Conservation (phyloP, 2,888 invertebrate species). For the Monochamus alternatus region DNA sequence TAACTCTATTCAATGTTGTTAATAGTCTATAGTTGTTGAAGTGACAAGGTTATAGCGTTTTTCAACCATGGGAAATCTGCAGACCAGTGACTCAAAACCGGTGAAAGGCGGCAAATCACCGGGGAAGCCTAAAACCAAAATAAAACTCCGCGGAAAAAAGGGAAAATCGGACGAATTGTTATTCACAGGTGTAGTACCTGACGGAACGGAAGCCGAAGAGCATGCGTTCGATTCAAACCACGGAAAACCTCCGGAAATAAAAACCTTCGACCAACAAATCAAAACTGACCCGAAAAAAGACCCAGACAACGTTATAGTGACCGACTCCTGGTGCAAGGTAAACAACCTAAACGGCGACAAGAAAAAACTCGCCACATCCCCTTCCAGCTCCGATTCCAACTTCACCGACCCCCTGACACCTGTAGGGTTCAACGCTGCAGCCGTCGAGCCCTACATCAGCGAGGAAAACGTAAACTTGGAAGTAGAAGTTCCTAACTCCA, state of each 20-base stretch:
- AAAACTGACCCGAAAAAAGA: conserved; percentile 38
- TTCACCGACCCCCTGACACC: conserved; percentile 82
- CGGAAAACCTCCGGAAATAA: conserved; percentile 40
- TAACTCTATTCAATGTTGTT: conserved; percentile 14
- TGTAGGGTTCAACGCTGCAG: conserved; percentile 75
- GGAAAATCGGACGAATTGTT: conserved; percentile 64
- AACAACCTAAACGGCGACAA: conserved; percentile 50
- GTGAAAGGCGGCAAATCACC: conserved; percentile 70
- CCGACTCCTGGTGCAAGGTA: conserved; percentile 64
- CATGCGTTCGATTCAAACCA: conserved; percentile 45
- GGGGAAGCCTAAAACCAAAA: conserved; percentile 73
- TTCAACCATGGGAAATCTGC: conserved; percentile 30
- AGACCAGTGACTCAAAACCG: conserved; percentile 54
- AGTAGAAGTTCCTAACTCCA: conserved; percentile 59
- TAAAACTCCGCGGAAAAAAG: conserved; percentile 71
- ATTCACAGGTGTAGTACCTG: conserved; percentile 63
- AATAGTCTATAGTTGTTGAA: conserved; percentile 8
- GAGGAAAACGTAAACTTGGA: conserved; percentile 73
- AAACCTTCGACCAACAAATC: conserved; percentile 18
- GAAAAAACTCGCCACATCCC: conserved; percentile 70
- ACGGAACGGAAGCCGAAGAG: conserved; percentile 42
- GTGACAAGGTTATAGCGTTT: conserved; percentile 21
- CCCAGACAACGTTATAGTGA: conserved; percentile 53
- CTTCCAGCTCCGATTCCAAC: conserved; percentile 82
- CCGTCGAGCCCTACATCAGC: conserved; percentile 78